phyloP scores from a whole-genome alignment of 2,888 invertebrate genomes.

The Pheosia gnoma region DNA sequence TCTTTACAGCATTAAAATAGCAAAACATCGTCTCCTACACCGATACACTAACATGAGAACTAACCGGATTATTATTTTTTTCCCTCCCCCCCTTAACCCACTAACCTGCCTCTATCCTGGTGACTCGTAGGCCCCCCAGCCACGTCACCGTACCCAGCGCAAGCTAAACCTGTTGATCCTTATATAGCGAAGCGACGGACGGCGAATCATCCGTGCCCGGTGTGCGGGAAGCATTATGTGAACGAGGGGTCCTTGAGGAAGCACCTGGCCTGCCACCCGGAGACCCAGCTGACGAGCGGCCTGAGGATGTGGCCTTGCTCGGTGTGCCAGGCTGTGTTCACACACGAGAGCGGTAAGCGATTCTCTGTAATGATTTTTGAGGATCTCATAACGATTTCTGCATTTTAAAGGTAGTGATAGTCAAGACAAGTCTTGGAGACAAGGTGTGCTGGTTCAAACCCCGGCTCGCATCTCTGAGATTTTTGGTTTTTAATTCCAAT shows the following conservation, averaged over 20 bases:
- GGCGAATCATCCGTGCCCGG: constrained; percentile 97
- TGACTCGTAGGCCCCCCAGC: constrained; percentile 84
- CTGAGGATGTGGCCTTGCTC: constrained; percentile 98
- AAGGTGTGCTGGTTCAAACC: too few species aligned
- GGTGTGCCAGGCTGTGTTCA: constrained; percentile 97
- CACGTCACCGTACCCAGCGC: constrained; percentile 85
- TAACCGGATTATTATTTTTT: constrained; percentile 70
- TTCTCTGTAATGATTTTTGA: not conserved
- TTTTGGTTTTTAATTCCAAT: too few species aligned
- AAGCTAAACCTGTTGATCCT: constrained; percentile 87
- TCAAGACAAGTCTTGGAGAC: too few species aligned
- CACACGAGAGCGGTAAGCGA: constrained; percentile 94
- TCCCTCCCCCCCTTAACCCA: constrained; percentile 63
- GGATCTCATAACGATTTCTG: too few species aligned
- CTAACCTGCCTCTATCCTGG: constrained; percentile 80
- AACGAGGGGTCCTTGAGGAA: constrained; percentile 96
- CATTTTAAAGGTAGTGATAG: too few species aligned
- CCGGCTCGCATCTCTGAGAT: too few species aligned
- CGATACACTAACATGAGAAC: constrained; percentile 59
- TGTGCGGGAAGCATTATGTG: constrained; percentile 97
- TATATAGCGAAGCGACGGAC: constrained; percentile 97
- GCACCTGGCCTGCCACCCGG: constrained; percentile 96
- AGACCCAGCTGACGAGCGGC: constrained; percentile 94
- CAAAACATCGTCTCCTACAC: constrained; percentile 3
- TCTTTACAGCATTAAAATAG: not conserved